These are phyloP conservation scores for Zapornia atra DNA, from an alignment of 2,113 vertebrate genomes.

Conservation along the genomic window DNA sequence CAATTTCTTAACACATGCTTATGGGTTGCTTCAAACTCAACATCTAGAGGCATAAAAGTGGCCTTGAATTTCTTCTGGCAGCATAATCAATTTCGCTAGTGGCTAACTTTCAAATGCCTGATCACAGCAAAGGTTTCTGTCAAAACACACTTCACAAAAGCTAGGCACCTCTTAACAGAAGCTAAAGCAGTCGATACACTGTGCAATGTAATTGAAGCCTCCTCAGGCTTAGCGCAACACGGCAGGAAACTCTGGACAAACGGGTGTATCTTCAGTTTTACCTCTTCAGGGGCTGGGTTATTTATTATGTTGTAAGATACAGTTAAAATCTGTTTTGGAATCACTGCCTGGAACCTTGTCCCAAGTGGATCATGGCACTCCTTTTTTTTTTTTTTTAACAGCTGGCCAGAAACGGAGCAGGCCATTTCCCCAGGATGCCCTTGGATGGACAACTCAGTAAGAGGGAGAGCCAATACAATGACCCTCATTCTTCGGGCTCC, in stretches of 20 bases:
- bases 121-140: not conserved
- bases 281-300: not conserved
- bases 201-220: not conserved
- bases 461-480: not conserved
- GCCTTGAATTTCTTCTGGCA: not conserved
- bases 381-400: not conserved
- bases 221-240: fast-evolving
- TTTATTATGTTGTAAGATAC: not conserved
- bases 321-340: not conserved
- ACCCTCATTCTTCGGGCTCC: not conserved
- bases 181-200: not conserved
- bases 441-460: not conserved
- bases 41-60: not conserved
- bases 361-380: not conserved
- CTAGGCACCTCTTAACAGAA: not conserved
- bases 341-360: not conserved
- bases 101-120: not conserved
- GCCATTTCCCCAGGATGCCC: not conserved
- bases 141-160: not conserved
- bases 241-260: not conserved
- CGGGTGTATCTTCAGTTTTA: not conserved
- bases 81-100: not conserved
- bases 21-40: not conserved
- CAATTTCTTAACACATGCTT: not conserved
- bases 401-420: not conserved